These are phyloP conservation scores for Mnemiopsis leidyi DNA, from an alignment of 37 sponge, comb jelly and placozoan genomes.

Conservation along the genomic window DNA sequence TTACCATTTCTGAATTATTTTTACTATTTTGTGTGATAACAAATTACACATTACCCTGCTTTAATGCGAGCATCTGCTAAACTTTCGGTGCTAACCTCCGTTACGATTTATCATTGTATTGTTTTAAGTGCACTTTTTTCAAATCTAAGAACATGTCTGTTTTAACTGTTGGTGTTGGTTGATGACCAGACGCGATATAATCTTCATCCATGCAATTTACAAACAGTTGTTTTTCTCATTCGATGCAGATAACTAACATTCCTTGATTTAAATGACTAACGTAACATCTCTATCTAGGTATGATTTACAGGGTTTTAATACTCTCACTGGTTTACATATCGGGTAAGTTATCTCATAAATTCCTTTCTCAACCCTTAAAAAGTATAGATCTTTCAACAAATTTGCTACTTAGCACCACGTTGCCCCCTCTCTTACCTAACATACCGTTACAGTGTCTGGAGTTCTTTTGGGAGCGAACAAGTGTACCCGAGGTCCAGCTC, in stretches of 20 bases:
- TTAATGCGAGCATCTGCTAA: no score
- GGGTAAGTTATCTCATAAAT: neutral
- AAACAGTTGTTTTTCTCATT: neutral
- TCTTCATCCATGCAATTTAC: neutral
- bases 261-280: neutral
- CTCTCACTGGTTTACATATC: neutral
- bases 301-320: neutral
- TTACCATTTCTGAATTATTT: no score
- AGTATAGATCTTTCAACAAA: neutral
- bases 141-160: no score
- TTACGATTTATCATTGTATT: no score
- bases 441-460: neutral
- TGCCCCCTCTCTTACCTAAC: neutral
- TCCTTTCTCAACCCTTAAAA: neutral
- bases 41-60: no score
- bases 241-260: neutral
- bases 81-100: no score
- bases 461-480: conserved; percentile 23
- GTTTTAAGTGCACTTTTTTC: no score
- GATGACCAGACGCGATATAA: no score
- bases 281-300: neutral
- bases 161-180: no score
- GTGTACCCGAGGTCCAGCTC: conserved; percentile 66
- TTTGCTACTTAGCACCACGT: neutral
- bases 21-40: no score